These are phyloP conservation scores for Caradrina kadenii DNA, from an alignment of 2,888 invertebrate species.

Conservation along the genomic window DNA sequence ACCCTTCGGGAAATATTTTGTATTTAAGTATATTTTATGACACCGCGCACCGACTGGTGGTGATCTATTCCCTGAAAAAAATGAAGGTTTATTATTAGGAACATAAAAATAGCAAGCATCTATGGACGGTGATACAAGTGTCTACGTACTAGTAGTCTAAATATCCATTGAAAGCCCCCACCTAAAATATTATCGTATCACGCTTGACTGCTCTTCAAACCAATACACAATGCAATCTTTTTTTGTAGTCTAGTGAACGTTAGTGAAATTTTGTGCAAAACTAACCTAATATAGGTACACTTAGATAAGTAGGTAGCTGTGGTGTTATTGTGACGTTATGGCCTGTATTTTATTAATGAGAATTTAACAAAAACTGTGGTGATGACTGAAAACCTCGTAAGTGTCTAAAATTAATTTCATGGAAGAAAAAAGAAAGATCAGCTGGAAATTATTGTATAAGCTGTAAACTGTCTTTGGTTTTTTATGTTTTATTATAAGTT, in stretches of 20 bases:
- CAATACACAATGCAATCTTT: conserved; percentile 69
- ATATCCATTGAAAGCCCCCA: conserved; percentile 28
- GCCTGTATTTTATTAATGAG: not conserved
- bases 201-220: conserved; percentile 68
- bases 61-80: too few species aligned
- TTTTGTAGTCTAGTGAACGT: conserved; percentile 70
- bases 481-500: too few species aligned
- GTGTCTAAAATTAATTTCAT: too few species aligned
- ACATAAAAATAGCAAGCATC: not conserved
- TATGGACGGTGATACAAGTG: conserved; percentile 9
- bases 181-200: conserved; percentile 63
- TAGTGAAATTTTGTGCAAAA: conserved; percentile 54
- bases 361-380: not conserved
- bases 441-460: too few species aligned
- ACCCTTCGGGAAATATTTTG: too few species aligned
- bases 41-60: too few species aligned
- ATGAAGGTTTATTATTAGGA: too few species aligned
- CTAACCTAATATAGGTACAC: conserved; percentile 18
- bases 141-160: conserved; percentile 11
- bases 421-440: too few species aligned
- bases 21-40: too few species aligned
- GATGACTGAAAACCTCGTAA: too few species aligned
- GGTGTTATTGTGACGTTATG: conserved; percentile 12
- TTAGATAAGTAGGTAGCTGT: conserved; percentile 7
- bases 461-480: too few species aligned